Base-by-base conservation (phyloP, 2,113 vertebrate genomes). In the Oenanthe oenanthe region DNA sequence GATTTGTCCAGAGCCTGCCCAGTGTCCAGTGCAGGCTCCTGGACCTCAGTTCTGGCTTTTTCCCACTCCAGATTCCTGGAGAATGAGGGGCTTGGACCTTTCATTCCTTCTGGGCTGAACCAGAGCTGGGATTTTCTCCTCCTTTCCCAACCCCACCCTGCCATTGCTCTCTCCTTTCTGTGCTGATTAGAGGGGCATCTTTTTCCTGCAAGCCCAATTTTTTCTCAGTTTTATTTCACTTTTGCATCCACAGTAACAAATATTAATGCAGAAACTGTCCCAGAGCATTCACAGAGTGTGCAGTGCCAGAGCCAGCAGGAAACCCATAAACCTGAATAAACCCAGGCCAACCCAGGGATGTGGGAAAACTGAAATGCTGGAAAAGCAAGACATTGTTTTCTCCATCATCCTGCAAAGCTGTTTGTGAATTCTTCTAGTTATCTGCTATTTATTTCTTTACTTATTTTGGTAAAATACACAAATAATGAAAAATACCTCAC, bases 171-270 rank as follows among this genome's bases (percentile, higher is more conserved):
- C 3, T 32, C 50, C 9, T 5, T 31, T 8, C 17, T 4, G 12
- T 4, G 22, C 45, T 1, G 2, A 42, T 61, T 26, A 71, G 32
- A 54, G 13, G 50, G 28, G 7, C 8, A 28, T 0, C 0, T 17
- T 84, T 82, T 56, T n/a, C 76, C 62, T 31, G 6, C 13, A 80
- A 75, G 17, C 10, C 9, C 7, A 2, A 2, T 4, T 48, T 87
- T 70, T 43, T 16, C 28, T 60, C 2, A 0, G 12, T 28, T 84
- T 62, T 31, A 28, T 53, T 91, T 56, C 50, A 26, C 50, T 50
- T 94, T 63, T 66, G 28, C 26, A 53, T 22, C 9, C 10, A 19
- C 31, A 48, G 32, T 25, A 53, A 28, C 19, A 61, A 72, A 28
- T 58, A 42, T 12, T 36, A 76, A 36, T 7, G 24, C 40, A 78